Evolutionary conservation across 2,797 vertebrate genomes (phyloP), one percentile per base, ranked within the genome.

Genomic region (Notolabrus celidotus): DNA sequence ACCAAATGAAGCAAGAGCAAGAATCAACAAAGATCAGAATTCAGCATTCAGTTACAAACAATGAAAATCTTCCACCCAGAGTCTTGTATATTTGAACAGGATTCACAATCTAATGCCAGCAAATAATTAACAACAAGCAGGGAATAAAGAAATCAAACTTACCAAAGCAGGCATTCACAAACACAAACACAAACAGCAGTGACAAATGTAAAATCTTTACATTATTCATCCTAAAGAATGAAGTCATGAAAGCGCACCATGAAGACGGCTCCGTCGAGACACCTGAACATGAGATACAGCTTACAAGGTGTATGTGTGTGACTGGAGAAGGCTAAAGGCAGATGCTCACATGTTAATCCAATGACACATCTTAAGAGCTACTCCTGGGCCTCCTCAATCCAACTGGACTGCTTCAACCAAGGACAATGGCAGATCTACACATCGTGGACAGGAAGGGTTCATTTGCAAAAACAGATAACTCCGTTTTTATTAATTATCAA

Each of bases 271-370:
- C 71, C 2, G 69, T 68, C 34, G 41, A 83, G 55, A 83, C 62
- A 69, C 69, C 45, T 22, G 64, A 19, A 68, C 82, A 77, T 63
- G 60, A 76, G 79, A 66, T 46, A 59, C 73, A 85, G 88, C 90
- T 94, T 90, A 88, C 71, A 74, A 86, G 85, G 89, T 89, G 85
- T 88, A 45, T 76, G 69, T 45, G 53, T 34, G 73, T 41, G 83
- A 89, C 82, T 84, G 82, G 71, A 80, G 80, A 82, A 82, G 88
- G 93, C 80, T 91, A 91, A 91, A 82, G 86, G 86, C 90, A 95
- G 93, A 91, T 88, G 94, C 93, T 95, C 91, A 93, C 90, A 92
- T 87, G 91, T 92, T 99, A 98, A 99, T 97, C 94, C 95, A 95
- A 96, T 99, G 95, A 96, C 93, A 92, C 78, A 80, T 93, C 93